A percentile compares a stretch with the other conserved stretches of the same genome.
These are phyloP conservation scores for Cheiracanthium punctorium DNA, from an alignment of 2,888 invertebrate species.

Conservation along the genomic window DNA sequence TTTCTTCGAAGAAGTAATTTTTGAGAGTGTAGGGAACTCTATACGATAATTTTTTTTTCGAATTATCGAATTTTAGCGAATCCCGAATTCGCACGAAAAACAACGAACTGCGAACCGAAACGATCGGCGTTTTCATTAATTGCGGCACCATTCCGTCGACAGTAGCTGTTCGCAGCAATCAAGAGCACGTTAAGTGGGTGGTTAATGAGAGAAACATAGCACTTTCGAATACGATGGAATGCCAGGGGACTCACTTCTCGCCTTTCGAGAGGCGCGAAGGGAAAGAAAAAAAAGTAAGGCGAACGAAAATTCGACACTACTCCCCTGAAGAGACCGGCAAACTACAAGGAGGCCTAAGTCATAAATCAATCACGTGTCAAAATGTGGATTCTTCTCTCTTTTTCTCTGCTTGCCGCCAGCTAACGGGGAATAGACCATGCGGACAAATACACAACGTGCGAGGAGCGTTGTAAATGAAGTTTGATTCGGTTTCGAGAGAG, in stretches of 20 bases:
- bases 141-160: not conserved
- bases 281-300: not conserved
- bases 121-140: too few species aligned
- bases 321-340: not conserved
- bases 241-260: not conserved
- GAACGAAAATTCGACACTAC: not conserved
- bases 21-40: too few species aligned
- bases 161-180: not conserved
- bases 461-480: not conserved
- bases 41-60: too few species aligned
- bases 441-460: not conserved
- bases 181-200: not conserved
- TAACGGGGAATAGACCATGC: not conserved
- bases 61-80: too few species aligned
- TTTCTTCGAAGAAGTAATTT: too few species aligned
- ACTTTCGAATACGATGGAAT: not conserved
- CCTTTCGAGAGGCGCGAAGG: not conserved
- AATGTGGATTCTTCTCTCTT: not conserved
- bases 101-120: too few species aligned
- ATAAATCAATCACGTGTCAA: slow-evolving; percentile 9
- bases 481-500: too few species aligned
- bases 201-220: not conserved
- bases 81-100: too few species aligned
- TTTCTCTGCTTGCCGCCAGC: not conserved
- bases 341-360: not conserved